These are phyloP conservation scores for Pelusios castaneus DNA, from an alignment of 2,113 vertebrate genomes.

Conservation along the genomic window DNA sequence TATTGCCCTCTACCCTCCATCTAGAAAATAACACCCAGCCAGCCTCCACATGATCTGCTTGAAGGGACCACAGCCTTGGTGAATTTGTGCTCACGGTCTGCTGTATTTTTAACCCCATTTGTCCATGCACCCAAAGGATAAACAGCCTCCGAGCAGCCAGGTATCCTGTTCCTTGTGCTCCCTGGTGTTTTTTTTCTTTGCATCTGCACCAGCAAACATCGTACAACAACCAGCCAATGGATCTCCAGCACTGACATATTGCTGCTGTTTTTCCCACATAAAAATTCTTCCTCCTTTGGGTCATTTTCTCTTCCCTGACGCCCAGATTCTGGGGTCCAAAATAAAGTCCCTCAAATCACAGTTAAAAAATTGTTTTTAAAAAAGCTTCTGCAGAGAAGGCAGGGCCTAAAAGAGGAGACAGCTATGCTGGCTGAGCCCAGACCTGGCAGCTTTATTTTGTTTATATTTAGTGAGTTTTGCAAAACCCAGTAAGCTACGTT, in stretches of 20 bases:
- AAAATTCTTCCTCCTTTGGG: not conserved
- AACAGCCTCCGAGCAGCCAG: not conserved
- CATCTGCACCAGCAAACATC: not conserved
- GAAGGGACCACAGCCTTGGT: not conserved
- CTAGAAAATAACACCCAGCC: slow-evolving; percentile 55
- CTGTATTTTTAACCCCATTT: not conserved
- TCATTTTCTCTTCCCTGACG: not conserved
- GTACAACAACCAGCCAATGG: not conserved
- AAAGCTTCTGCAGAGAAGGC: not conserved
- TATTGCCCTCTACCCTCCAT: slow-evolving; percentile 71
- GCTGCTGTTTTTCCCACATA: not conserved
- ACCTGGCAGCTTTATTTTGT: not conserved
- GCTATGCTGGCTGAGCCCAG: not conserved
- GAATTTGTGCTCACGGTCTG: not conserved
- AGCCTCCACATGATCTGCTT: not conserved
- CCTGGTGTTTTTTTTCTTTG: not conserved
- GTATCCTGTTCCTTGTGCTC: not conserved
- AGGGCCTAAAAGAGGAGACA: not conserved
- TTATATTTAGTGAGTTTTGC: not conserved
- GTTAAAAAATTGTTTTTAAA: not conserved
- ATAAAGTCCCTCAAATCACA: not conserved
- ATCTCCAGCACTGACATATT: not conserved
- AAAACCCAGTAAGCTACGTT: not conserved
- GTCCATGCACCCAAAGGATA: not conserved
- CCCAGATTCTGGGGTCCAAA: not conserved